phyloP scores from a whole-genome alignment of 2,797 vertebrate species.

The Anas acuta region DNA sequence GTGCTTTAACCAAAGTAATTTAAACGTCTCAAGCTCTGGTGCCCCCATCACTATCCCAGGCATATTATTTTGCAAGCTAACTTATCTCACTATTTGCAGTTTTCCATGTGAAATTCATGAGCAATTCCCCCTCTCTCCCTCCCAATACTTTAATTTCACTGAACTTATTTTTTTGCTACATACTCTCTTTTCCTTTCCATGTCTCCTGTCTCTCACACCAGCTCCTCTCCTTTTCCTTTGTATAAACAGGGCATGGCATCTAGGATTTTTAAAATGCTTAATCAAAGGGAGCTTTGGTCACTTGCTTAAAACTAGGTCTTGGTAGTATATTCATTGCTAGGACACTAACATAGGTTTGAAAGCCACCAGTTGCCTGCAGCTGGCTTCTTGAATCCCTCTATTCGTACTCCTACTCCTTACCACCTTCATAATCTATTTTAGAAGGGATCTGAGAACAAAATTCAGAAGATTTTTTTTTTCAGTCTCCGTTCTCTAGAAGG shows the following conservation, averaged over 20 bases:
- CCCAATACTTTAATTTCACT: not conserved
- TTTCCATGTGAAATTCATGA: slow-evolving; percentile 26
- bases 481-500: not conserved
- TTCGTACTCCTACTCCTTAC: not conserved
- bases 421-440: not conserved
- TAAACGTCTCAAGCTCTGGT: slow-evolving; percentile 45
- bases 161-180: not conserved
- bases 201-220: not conserved
- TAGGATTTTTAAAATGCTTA: not conserved
- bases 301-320: not conserved
- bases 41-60: slow-evolving; percentile 24
- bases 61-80: slow-evolving; percentile 9
- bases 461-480: not conserved
- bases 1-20: slow-evolving; percentile 55
- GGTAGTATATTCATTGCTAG: not conserved
- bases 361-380: not conserved
- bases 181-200: not conserved
- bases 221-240: not conserved
- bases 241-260: not conserved
- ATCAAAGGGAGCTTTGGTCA: not conserved
- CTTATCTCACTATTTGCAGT: slow-evolving; percentile 1
- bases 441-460: not conserved
- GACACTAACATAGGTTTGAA: not conserved
- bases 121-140: not conserved
- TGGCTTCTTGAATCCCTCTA: not conserved